These are phyloP conservation scores for Rhabdomys dilectus DNA, from an alignment of 2,113 vertebrate genomes.

Conservation along the genomic window DNA sequence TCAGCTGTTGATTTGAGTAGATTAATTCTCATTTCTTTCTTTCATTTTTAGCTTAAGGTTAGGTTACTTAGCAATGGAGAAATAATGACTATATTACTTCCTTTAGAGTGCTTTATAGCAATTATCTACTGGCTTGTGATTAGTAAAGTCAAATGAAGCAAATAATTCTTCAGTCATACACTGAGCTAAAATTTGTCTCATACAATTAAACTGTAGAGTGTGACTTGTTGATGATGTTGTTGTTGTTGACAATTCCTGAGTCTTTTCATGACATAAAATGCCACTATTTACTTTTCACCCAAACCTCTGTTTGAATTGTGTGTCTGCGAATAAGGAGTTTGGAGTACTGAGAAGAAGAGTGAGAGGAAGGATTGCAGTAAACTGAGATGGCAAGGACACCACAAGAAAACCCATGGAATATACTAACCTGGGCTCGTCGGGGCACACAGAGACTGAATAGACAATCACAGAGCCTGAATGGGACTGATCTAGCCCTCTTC, in stretches of 20 bases:
- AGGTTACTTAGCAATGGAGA: not conserved
- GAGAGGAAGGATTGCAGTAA: no score
- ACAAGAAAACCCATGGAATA: no score
- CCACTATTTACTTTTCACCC: conserved; percentile 8
- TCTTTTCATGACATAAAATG: not conserved
- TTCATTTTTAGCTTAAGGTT: not conserved
- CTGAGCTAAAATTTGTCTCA: not conserved
- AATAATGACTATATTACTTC: conserved; percentile 15
- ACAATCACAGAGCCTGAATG: no score
- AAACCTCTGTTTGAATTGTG: not conserved
- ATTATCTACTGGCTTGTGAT: not conserved
- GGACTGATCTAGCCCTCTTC: no score
- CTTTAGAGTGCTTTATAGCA: not conserved
- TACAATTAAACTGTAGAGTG: not conserved
- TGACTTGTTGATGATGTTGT: not conserved
- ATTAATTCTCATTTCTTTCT: conserved; percentile 20
- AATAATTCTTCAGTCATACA: not conserved
- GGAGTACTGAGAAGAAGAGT: not conserved
- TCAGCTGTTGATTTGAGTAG: conserved; percentile 10
- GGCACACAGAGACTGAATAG: no score
- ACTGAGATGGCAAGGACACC: no score
- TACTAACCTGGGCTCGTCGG: no score
- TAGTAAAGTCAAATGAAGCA: not conserved
- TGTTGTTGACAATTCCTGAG: not conserved
- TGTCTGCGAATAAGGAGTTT: not conserved